phyloP scores from a whole-genome alignment of 2,888 invertebrate species.

The Sphinx pinastri region DNA sequence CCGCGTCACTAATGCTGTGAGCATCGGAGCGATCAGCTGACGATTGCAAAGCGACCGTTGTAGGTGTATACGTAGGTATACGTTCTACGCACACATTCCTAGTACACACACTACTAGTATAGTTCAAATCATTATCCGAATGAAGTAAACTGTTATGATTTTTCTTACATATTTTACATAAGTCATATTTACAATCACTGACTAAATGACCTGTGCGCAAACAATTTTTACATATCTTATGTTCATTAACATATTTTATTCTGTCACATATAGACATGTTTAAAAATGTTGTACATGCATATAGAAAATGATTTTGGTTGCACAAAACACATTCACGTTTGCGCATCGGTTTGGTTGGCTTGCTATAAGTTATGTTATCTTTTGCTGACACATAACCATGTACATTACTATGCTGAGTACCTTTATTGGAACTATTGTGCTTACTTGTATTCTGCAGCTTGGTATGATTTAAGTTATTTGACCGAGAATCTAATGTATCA shows the following conservation, averaged over 20 bases:
- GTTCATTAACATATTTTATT: constrained; percentile 1
- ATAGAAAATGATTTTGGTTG: background rate
- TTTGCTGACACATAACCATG: background rate
- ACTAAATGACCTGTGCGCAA: background rate
- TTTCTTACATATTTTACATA: background rate
- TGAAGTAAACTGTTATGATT: background rate
- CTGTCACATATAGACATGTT: background rate
- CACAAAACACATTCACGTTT: background rate
- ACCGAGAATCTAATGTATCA: background rate
- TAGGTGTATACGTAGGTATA: background rate
- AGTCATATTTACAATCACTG: background rate
- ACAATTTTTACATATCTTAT: background rate
- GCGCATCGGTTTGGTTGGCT: background rate
- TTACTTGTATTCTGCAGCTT: background rate
- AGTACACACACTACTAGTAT: too few relatives aligned
- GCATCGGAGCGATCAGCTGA: background rate
- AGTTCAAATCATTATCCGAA: background rate
- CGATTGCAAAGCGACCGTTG: background rate
- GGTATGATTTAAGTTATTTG: background rate
- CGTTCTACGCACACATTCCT: too few relatives aligned
- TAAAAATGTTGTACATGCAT: background rate
- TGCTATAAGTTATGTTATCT: background rate
- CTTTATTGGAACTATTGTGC: background rate
- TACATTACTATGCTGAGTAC: background rate
- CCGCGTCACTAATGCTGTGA: background rate